Percentiles rank a stretch among this genome's conserved stretches.
Evolutionary conservation across 2,797 vertebrate species (phyloP).

Genomic region (Hemibagrus guttatus): DNA sequence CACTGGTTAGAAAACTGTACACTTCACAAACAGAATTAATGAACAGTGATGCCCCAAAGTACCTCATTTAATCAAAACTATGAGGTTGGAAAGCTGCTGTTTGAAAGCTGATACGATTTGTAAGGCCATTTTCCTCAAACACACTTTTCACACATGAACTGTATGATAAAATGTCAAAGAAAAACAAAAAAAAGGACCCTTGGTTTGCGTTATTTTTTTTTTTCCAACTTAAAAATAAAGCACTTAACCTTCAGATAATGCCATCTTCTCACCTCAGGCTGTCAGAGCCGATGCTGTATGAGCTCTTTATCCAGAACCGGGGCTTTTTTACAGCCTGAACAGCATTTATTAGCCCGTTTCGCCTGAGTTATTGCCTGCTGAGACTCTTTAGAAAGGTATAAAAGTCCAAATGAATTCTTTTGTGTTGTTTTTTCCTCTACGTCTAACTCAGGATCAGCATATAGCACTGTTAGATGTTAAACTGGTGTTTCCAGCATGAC

Average conservation of each 20-base stretch:
- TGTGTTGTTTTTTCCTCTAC: neutral
- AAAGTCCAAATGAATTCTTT: neutral
- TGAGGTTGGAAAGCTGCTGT: neutral
- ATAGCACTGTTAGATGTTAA: neutral
- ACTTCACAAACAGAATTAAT: constrained; percentile 39
- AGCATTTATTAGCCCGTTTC: constrained; percentile 19
- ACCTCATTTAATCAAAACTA: constrained; percentile 29
- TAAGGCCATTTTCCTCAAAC: neutral
- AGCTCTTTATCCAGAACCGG: constrained; percentile 10
- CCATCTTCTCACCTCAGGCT: neutral
- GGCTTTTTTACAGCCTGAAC: neutral
- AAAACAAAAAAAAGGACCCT: neutral
- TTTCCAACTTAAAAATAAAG: neutral
- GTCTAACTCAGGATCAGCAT: neutral
- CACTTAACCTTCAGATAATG: constrained; percentile 39
- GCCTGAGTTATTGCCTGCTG: neutral
- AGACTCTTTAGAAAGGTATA: neutral
- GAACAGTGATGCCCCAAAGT: constrained; percentile 25
- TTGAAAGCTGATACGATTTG: constrained; percentile 10
- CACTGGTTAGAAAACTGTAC: neutral
- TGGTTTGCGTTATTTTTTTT: neutral
- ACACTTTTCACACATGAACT: neutral
- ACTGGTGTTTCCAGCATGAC: too few relatives aligned
- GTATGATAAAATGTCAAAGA: neutral
- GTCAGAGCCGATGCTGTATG: neutral